Evolutionary conservation across 2,797 vertebrate species (phyloP).

Genomic region (Rhinichthys osculus): DNA sequence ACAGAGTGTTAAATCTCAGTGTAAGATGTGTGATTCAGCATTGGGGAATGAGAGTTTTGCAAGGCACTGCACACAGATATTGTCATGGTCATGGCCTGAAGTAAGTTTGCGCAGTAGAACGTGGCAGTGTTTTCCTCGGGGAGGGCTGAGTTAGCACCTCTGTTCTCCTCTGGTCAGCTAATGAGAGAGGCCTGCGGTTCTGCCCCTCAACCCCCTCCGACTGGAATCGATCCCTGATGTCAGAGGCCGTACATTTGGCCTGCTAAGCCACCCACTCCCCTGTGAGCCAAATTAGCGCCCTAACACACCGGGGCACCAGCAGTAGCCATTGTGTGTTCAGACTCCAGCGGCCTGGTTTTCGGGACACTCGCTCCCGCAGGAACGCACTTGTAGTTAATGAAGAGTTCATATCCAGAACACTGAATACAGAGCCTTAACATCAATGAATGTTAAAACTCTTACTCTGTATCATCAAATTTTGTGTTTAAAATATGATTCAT

Average conservation of each 20-base stretch:
- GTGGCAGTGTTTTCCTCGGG: slow-evolving; percentile 61
- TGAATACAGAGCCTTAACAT: slow-evolving; percentile 42
- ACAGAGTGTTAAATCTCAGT: background rate
- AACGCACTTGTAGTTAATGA: slow-evolving; percentile 45
- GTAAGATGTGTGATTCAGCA: slow-evolving; percentile 4
- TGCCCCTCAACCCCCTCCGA: slow-evolving; percentile 43
- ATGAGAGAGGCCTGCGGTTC: slow-evolving; percentile 72
- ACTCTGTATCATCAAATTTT: background rate
- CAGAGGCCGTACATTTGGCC: slow-evolving; percentile 75
- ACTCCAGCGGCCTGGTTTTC: background rate
- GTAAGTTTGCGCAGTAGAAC: slow-evolving; percentile 34
- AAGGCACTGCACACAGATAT: background rate
- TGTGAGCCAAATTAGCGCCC: slow-evolving; percentile 68
- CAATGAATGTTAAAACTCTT: background rate
- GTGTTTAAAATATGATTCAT: background rate
- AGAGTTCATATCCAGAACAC: slow-evolving; percentile 37
- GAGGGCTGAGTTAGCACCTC: slow-evolving; percentile 72
- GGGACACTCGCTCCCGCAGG: slow-evolving; percentile 24
- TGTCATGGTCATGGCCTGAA: slow-evolving; percentile 24
- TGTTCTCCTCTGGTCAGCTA: slow-evolving; percentile 70
- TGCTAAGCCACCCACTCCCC: slow-evolving; percentile 64
- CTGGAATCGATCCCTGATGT: slow-evolving; percentile 76
- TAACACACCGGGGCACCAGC: slow-evolving; percentile 57
- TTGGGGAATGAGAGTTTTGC: slow-evolving; percentile 8
- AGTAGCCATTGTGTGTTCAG: slow-evolving; percentile 44